Evolutionary conservation across 2,888 invertebrate species (phyloP).

Genomic region (Argyresthia albistria): DNA sequence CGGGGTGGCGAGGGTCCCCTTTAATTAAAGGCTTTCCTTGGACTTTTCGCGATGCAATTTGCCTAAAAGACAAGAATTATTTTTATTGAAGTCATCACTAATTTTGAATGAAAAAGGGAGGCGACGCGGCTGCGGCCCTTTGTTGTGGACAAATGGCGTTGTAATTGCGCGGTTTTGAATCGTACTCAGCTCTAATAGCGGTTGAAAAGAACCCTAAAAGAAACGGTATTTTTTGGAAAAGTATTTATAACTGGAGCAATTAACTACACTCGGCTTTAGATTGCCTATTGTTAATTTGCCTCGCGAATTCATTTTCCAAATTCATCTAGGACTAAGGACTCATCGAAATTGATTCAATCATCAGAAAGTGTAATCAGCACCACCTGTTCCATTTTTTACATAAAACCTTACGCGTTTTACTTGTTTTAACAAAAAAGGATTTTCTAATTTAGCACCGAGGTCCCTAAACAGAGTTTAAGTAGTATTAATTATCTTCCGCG

Average conservation of each 20-base stretch:
- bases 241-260: too few relatives aligned
- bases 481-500: slow-evolving; percentile 69
- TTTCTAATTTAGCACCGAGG: slow-evolving; percentile 53
- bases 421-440: slow-evolving; percentile 21
- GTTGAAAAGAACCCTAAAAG: background rate
- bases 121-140: slow-evolving; percentile 26
- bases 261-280: too few relatives aligned
- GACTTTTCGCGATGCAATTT: slow-evolving; percentile 72
- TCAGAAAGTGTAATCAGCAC: too few relatives aligned
- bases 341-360: too few relatives aligned
- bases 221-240: too few relatives aligned
- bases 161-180: slow-evolving; percentile 59
- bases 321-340: too few relatives aligned
- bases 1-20: slow-evolving; percentile 55
- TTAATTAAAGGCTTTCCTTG: slow-evolving; percentile 70
- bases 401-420: background rate
- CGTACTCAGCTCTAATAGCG: background rate
- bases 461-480: slow-evolving; percentile 69
- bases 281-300: too few relatives aligned
- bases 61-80: slow-evolving; percentile 73
- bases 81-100: slow-evolving; percentile 74
- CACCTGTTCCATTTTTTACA: background rate
- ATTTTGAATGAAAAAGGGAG: slow-evolving; percentile 53
- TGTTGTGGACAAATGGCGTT: slow-evolving; percentile 63
- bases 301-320: too few relatives aligned